Evolutionary conservation across 2,113 vertebrate genomes (phyloP).

Genomic region (Psittacus erithacus): DNA sequence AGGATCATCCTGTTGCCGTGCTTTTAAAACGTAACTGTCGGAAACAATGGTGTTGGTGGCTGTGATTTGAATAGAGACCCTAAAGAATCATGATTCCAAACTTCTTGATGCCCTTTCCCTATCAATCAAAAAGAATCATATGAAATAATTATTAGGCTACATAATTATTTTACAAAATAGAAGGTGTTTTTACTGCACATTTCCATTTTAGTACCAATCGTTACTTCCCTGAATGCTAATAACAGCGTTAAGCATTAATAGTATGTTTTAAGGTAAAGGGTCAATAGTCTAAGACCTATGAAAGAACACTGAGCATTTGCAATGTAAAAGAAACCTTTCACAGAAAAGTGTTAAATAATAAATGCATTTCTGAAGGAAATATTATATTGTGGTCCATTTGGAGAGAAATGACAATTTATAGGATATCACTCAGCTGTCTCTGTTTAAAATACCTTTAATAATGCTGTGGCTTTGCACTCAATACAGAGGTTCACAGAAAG

Average conservation of each 20-base stretch:
- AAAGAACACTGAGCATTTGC: conserved; percentile 56
- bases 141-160: conserved; percentile 76
- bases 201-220: conserved; percentile 63
- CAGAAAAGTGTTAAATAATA: conserved; percentile 47
- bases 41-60: not conserved
- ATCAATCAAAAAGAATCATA: conserved; percentile 67
- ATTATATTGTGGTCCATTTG: conserved; percentile 13
- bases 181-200: conserved; percentile 62
- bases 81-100: conserved; percentile 58
- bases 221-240: conserved; percentile 68
- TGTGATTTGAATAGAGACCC: conserved; percentile 57
- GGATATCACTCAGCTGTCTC: not conserved
- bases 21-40: conserved; percentile 13
- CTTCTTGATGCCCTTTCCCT: conserved; percentile 66
- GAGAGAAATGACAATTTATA: conserved; percentile 20
- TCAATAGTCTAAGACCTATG: conserved; percentile 47
- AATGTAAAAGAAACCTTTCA: conserved; percentile 70
- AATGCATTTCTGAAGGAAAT: conserved; percentile 7
- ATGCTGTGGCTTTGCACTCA: not conserved
- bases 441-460: conserved; percentile 21
- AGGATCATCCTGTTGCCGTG: not conserved
- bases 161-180: conserved; percentile 77
- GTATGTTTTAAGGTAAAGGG: conserved; percentile 65
- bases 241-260: conserved; percentile 61
- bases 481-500: not conserved